Evolutionary conservation across 2,797 vertebrate genomes (phyloP).

Genomic region (Phoebastria nigripes): DNA sequence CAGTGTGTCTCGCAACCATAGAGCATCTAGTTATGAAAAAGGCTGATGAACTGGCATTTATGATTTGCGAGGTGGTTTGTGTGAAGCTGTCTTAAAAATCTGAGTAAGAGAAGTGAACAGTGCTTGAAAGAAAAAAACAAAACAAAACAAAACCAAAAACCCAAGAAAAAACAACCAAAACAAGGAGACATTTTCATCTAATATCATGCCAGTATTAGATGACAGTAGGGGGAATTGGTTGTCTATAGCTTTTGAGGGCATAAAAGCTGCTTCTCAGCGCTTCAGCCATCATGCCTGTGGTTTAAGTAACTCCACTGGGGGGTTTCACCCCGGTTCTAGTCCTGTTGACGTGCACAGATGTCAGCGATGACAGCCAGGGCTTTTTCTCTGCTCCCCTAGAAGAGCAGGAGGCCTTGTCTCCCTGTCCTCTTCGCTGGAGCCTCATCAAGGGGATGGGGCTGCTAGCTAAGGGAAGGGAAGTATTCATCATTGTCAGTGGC

Average conservation of each 20-base stretch:
- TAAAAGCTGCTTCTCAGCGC: not conserved
- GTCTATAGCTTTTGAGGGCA: not conserved
- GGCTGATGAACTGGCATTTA: not conserved
- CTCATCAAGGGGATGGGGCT: not conserved
- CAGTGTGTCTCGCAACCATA: not conserved
- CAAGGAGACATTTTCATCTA: not conserved
- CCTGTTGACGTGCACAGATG: not conserved
- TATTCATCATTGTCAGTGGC: not conserved
- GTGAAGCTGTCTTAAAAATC: not conserved
- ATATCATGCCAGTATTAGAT: not conserved
- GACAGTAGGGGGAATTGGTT: not conserved
- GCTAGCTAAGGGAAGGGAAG: not conserved
- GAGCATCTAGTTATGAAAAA: not conserved
- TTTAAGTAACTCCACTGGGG: not conserved
- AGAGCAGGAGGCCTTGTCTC: not conserved
- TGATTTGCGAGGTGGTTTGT: not conserved
- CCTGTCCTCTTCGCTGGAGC: not conserved
- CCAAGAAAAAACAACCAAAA: not conserved
- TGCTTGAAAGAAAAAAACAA: not conserved
- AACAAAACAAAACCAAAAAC: not conserved
- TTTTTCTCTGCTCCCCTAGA: not conserved
- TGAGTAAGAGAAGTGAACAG: not conserved
- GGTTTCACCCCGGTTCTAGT: not conserved
- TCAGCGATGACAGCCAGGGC: not conserved
- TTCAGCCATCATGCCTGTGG: not conserved